Evolutionary conservation across 1,140 invertebrate species (phyloP).

Genomic region (Ganaspis sp.): DNA sequence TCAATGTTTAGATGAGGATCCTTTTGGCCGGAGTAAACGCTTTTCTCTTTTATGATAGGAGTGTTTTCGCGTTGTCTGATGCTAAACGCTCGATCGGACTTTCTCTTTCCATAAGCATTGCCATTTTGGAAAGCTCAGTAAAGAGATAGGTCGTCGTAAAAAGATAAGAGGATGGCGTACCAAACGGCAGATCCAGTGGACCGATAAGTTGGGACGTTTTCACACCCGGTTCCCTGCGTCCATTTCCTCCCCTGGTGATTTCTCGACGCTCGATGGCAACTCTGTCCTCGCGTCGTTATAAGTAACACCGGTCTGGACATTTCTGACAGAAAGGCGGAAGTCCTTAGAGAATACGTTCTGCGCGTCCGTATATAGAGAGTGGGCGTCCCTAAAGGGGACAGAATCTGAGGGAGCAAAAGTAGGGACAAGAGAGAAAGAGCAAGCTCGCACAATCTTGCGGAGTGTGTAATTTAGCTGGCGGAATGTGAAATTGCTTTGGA

Average conservation of each 20-base stretch:
- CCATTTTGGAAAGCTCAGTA: slow-evolving; percentile 16
- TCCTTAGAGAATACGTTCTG: slow-evolving; percentile 53
- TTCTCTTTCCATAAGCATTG: slow-evolving; percentile 29
- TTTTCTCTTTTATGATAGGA: slow-evolving; percentile 22
- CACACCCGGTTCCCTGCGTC: background rate
- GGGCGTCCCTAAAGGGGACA: slow-evolving; percentile 35
- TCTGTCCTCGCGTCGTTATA: slow-evolving; percentile 54
- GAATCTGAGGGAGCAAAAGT: slow-evolving; percentile 16
- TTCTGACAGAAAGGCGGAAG: slow-evolving; percentile 50
- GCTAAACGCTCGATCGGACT: slow-evolving; percentile 21
- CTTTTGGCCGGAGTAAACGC: background rate
- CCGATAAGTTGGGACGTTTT: slow-evolving; percentile 27
- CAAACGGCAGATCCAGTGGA: slow-evolving; percentile 21
- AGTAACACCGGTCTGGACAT: slow-evolving; percentile 52
- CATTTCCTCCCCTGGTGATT: background rate
- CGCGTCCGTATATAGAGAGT: slow-evolving; percentile 32
- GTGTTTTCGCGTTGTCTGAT: slow-evolving; percentile 22
- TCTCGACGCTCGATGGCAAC: slow-evolving; percentile 44
- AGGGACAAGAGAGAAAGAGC: slow-evolving; percentile 39
- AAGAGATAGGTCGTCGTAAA: slow-evolving; percentile 27
- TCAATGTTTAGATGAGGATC: background rate
- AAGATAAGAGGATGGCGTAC: slow-evolving; percentile 30
- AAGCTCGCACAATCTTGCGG: slow-evolving; percentile 56
- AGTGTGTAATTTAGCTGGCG: slow-evolving; percentile 55
- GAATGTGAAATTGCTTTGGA: slow-evolving; percentile 55